Base-by-base conservation (phyloP, 2,888 invertebrate genomes). In the Rambutsinella grinnellia region DNA sequence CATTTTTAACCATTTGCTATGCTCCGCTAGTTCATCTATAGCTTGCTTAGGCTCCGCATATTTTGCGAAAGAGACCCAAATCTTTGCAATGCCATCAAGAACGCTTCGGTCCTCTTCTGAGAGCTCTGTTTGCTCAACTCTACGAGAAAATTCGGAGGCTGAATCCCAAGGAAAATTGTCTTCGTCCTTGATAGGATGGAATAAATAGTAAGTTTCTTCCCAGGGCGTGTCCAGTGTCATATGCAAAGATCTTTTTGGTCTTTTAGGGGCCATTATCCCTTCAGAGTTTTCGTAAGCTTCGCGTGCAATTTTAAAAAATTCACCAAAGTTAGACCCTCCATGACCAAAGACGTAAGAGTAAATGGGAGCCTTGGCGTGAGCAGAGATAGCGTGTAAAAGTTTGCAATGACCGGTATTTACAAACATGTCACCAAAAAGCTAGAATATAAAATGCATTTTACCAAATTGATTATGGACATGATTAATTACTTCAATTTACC, bases 21-120 rank as follows among this genome's bases (percentile, higher is more conserved):
- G 78, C 28, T 77, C 79, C 2, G 65, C 47, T 56, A 76, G 44
- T 47, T 79, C 77, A 0, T 62, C 47, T 15, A 81, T 72, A 0
- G 78, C 79, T 62, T 79, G 79, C 27, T 81, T 81, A 0, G 81
- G 81, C 10, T 79, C 80, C 57, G 68, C 78, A 54, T 82, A 80
- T 24, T 81, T 78, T 3, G 82, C 81, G 76, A 83, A 82, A 17
- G 81, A 80, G 8, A 79, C 77, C 82, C 81, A 82, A 46, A 83
- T 72, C 46, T 80, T 79, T n/a, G 77, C 76, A 58, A 83, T 27
- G 26, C 76, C 74, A 8, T 82, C 82, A 6, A 78, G 67, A 6
- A 81, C 66, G 5, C 47, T 47, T 13, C 51, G 15, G 15, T 79
- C 81, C 6, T 78, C 75, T 28, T 69, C 57, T 1, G 44, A 17